Evolutionary conservation across 2,888 invertebrate genomes (phyloP), one percentile per base, ranked within the genome.

Genomic region (Plagodis dolabraria): DNA sequence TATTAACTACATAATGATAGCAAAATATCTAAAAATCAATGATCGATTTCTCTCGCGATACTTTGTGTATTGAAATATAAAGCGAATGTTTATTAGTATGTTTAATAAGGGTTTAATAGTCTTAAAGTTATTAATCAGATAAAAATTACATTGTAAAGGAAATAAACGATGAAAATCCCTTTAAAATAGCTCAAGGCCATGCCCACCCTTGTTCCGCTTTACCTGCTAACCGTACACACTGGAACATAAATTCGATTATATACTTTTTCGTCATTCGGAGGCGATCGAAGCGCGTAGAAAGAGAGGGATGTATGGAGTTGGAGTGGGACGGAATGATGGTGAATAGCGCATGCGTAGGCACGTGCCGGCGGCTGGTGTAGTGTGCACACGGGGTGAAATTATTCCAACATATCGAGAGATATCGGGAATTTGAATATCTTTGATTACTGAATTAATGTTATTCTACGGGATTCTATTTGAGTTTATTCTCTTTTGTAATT

Each of bases 251-350:
- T 90, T 91, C 85, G 90, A 92, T 92, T 71, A 71, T 77, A 75
- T 88, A 92, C 86, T 86, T 91, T 91, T 92, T 91, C 90, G 90
- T 91, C 89, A 91, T 87, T 84, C 85, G 77, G 75, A 74, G 75
- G 79, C 90, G 92, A 92, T 92, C 92, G 92, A 92, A 92, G 89
- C 79, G 78, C 68, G 68, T 73, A 64, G 80, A 87, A 42, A 22
- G 79, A 69, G 88, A 89, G 45, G 60, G 63, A 54, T 42, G 63
- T 83, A 85, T 71, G 44, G 60, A 8, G 82, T 35, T 33, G 52
- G 83, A 89, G 64, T 9, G 83, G 71, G 82, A 78, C 0, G 62
- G 71, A 52, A 34, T 63, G 70, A 53, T 55, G 60, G 52, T 38
- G 59, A 55, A 65, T 12, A 57, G 82, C 90, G 92, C 92, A 90